Evolutionary conservation across 1,140 invertebrate species (phyloP), one percentile per base, ranked within the genome.

Genomic region (Ceratina australensis): DNA sequence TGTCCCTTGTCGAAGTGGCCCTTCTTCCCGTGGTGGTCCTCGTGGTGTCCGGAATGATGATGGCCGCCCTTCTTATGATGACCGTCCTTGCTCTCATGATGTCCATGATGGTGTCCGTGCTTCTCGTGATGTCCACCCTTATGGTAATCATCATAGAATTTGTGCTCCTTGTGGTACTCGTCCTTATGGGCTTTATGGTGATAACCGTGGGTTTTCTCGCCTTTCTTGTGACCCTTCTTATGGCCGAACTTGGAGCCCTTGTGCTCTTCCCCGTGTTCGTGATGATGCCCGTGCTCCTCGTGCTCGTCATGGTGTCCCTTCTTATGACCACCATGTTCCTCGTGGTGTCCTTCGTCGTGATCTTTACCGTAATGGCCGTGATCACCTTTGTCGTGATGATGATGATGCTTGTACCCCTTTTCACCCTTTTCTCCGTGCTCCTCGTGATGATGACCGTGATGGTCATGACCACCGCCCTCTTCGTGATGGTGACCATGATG

Each of bases 151-250:
- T 97, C 96, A 86, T 97, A 97, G 91, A 96, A 96, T 84, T 96
- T 96, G 87, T 97, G 96, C 81, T 97, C 95, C 88, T 96, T 97
- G 83, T 96, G 95, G 83, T 95, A 96, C 89, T 97, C 96, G 84
- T 97, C 96, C 87, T 96, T 96, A 89, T 96, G 95, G 12, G 95
- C 95, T 83, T 95, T 96, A 88, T 96, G 95, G 83, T 96, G 95
- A 85, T 95, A 96, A 2, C 96, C 96, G 60, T 94, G 95, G 2
- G 95, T 96, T 85, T 95, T 95, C 52, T 95, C 94, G 5, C 95
- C 95, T 83, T 95, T 96, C 81, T 95, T 96, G 89, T 96, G 95
- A 0, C 96, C 96, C 78, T 96, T 96, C 85, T 96, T 96, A 87
- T 96, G 94, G 77, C 90, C 94, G 75, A 94, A 96, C 86, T 96